Evolutionary conservation across 1,140 invertebrate species (phyloP), one percentile per base, ranked within the genome.

Genomic region (Manduca sexta): DNA sequence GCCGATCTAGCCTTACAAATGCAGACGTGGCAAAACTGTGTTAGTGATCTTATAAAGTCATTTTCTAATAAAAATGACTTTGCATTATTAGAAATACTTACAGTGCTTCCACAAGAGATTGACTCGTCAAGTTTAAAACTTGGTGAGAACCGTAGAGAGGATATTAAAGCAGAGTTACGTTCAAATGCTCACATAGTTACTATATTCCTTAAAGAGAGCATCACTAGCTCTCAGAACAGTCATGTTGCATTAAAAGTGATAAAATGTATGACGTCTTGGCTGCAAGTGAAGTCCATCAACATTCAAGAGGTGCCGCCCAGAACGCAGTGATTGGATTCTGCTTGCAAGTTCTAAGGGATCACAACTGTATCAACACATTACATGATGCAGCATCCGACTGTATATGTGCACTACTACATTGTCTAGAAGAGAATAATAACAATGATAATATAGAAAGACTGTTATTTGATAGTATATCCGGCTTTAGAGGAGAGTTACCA

Each of bases 31-130:
- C 92, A 94, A 67, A 92, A 93, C 67, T 95, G 97, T 35, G 90
- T 97, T 33, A 88, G 91, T 60, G 95, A 98, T 80, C 83, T 99
- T 44, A 90, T 99, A 39, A 91, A 92, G 63, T 87, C 86, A 60
- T 90, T 93, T 67, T 90, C 92, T 15, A 79, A 86, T 12, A 87
- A 79, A 51, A 92, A 90, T 77, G 76, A 92, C 45, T 94, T 91
- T 89, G 93, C 95, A 18, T 81, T 99, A 17, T 75, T 99, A 60
- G 96, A 98, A 90, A 92, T 99, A 50, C 88, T 99, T 33, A 97
- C 93, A 33, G 93, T 98, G 6, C 87, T 99, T 62, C 97, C 97
- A n/a, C 97, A 99, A 90, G 98, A 99, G 91, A 92, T 98, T 29
- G 92, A 93, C 69, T 95, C 92, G 8, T 86, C 93, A 64, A 92